phyloP scores from a whole-genome alignment of 2,113 vertebrate genomes.

The Chaetops frenatus region DNA sequence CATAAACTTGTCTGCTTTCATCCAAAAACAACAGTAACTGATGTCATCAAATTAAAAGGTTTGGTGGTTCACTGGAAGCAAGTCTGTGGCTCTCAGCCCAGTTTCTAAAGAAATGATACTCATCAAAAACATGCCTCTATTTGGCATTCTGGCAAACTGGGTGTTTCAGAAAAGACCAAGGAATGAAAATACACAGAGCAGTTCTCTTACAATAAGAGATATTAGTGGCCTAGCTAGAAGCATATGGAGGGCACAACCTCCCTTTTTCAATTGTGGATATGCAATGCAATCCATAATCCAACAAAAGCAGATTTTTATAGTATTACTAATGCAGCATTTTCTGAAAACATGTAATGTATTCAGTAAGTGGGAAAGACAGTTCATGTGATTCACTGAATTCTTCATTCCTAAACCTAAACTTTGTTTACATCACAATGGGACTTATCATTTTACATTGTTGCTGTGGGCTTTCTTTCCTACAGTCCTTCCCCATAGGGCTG shows the following conservation, averaged over 20 bases:
- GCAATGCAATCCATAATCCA: neutral
- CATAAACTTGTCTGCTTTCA: conserved; percentile 11
- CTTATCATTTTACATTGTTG: neutral
- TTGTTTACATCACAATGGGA: neutral
- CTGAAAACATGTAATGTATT: neutral
- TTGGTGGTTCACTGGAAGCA: conserved; percentile 25
- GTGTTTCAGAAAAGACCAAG: neutral
- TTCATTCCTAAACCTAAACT: neutral
- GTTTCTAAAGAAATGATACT: conserved; percentile 36
- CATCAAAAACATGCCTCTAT: conserved; percentile 35
- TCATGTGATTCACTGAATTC: neutral
- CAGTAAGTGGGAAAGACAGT: neutral
- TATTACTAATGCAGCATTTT: neutral
- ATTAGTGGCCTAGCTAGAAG: neutral
- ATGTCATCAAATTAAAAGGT: conserved; percentile 26
- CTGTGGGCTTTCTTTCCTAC: neutral
- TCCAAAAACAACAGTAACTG: conserved; percentile 40
- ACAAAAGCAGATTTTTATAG: neutral
- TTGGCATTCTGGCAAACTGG: neutral
- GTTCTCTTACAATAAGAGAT: neutral
- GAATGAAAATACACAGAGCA: neutral
- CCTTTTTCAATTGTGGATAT: neutral
- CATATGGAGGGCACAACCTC: neutral
- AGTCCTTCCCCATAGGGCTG: neutral
- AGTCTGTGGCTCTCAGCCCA: conserved; percentile 23